A percentile compares a stretch with the other conserved stretches of the same genome.
phyloP scores from a whole-genome alignment of 2,797 vertebrate genomes.

The Sternarchorhynchus goeldii region DNA sequence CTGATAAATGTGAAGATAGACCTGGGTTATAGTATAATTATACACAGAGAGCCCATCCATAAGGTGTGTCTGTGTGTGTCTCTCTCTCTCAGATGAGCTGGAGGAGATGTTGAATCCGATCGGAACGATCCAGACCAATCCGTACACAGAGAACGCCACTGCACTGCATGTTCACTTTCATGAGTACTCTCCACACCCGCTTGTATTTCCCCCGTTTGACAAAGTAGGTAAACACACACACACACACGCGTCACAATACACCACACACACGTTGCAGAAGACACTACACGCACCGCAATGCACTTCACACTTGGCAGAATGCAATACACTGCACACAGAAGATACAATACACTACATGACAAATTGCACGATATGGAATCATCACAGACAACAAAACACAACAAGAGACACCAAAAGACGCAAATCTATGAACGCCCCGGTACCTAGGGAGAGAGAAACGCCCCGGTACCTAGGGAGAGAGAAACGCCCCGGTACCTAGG shows the following conservation, averaged over 20 bases:
- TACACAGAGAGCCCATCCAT: slow-evolving; percentile 5
- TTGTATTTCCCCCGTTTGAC: slow-evolving; percentile 94
- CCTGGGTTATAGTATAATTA: not conserved
- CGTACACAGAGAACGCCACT: slow-evolving; percentile 94
- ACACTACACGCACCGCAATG: not conserved
- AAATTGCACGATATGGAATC: no score
- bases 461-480: no score
- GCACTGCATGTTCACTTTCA: slow-evolving; percentile 89
- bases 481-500: no score
- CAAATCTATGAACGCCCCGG: no score
- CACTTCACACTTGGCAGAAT: no score
- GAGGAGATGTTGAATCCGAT: slow-evolving; percentile 99
- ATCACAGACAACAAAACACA: not conserved
- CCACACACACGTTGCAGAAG: not conserved
- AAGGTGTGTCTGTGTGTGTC: slow-evolving; percentile 19
- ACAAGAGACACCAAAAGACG: no score
- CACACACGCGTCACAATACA: slow-evolving; percentile 13
- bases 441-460: no score
- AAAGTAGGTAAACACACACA: slow-evolving; percentile 79
- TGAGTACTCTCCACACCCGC: slow-evolving; percentile 81
- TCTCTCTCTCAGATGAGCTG: slow-evolving; percentile 87
- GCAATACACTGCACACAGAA: not conserved
- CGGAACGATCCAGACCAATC: slow-evolving; percentile 96
- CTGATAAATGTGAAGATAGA: no score
- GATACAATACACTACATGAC: slow-evolving; percentile 12